Evolutionary conservation across 2,113 vertebrate genomes (phyloP), one percentile per base, ranked within the genome.

Genomic region (Struthidea cinerea): DNA sequence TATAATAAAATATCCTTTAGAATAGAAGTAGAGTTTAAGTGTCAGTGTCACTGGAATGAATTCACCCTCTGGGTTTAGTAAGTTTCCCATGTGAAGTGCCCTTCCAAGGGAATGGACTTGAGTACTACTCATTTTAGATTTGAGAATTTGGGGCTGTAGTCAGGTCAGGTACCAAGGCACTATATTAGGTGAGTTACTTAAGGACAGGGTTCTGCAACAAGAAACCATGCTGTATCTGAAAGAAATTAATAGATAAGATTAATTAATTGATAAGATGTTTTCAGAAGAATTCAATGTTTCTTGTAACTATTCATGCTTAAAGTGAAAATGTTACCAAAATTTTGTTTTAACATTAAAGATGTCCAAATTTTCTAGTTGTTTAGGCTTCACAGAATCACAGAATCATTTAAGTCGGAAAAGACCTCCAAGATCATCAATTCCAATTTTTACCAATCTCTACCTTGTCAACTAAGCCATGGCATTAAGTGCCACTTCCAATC

Each of bases 171-270:
- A 57, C 47, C 5, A 57, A 80, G 17, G 7, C 9, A 39, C 20
- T 67, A 24, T 14, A 9, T 53, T 49, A 57, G 5, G 13, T 33
- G 37, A 85, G 17, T 47, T 42, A 67, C 16, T 39, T 52, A 77
- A 57, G 13, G 32, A 18, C 23, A 47, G 17, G 7, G 9, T 76
- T 90, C 61, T 80, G 63, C 41, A 56, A 47, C n/a, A 71, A 75
- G 26, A 76, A 87, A 24, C 15, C 1, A 4, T 0, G 0, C 13
- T 46, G 7, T n/a, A 4, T 56, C 26, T 61, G 37, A 71, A 79
- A 75, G 6, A 76, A 61, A 56, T 79, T 18, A 63, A 32, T 32
- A 53, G 30, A 11, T 37, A 53, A 35, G 20, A 44, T 24, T 18
- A 61, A 56, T 79, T 18, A 63, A 32, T 32, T 47, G 37, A 13